Evolutionary conservation across 2,888 invertebrate genomes (phyloP), one percentile per base, ranked within the genome.

Genomic region (Neuroscelio doddi): DNA sequence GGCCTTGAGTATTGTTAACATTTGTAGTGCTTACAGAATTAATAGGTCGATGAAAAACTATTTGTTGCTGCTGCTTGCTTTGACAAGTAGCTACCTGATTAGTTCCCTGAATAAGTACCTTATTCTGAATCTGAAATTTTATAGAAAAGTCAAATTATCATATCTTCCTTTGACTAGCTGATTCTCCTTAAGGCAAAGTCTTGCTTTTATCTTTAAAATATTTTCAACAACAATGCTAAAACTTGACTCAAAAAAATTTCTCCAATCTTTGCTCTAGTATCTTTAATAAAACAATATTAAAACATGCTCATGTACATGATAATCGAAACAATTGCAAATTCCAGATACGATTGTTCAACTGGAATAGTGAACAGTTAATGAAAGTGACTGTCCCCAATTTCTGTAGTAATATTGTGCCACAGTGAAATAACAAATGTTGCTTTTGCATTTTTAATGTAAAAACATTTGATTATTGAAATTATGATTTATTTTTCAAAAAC

Each of bases 81-180:
- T 78, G 82, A 45, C 75, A 59, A 26, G 76, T 69, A 49, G 72
- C 73, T 56, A 77, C 80, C 56, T 80, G 80, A 62, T 72, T 76
- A 30, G 77, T 63, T 21, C 81, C 78, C 69, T 83, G 82, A 71
- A 84, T 77, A 66, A 77, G 81, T 15, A 82, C 80, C 67, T 82
- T 82, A 51, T 79, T 81, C 47, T 78, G 78, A 5, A 55, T 49
- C 64, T 64, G 41, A 4, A 27, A 49, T 12, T 7, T 2, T 2
- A 2, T 5, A 34, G 14, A 34, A 12, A 5, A n/a, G 7, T n/a
- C n/a, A n/a, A n/a, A n/a, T n/a, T n/a, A n/a, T n/a, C n/a, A n/a
- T n/a, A n/a, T n/a, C n/a, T n/a, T n/a, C n/a, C n/a, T n/a, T n/a
- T n/a, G n/a, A n/a, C n/a, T n/a, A n/a, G n/a, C n/a, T n/a, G n/a